A percentile compares a stretch with the other conserved stretches of the same genome.
These are phyloP conservation scores for Drosophila elegans DNA, from an alignment of 1,140 invertebrate genomes.

Conservation along the genomic window DNA sequence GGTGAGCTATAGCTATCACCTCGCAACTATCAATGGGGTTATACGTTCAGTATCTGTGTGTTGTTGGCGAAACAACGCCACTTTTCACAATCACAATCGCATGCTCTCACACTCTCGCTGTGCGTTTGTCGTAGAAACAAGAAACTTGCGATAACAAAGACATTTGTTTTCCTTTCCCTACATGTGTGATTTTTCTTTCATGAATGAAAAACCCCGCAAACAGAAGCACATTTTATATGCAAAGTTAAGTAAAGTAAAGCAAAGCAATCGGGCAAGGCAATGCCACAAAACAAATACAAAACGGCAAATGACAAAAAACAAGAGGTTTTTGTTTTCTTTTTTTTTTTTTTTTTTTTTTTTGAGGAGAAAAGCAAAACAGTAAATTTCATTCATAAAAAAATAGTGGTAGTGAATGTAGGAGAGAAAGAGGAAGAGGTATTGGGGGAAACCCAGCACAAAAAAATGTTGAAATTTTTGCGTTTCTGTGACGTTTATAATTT, in stretches of 20 bases:
- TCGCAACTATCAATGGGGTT: constrained; percentile 67
- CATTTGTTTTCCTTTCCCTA: constrained; percentile 28
- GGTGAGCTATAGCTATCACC: constrained; percentile 39
- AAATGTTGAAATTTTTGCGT: constrained; percentile 40
- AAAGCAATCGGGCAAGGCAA: constrained; percentile 1
- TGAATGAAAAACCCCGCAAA: constrained; percentile 58
- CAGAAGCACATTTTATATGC: constrained; percentile 36
- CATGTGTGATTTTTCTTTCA: constrained; percentile 48
- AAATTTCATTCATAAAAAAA: constrained; percentile 74
- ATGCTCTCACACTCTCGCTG: constrained; percentile 31
- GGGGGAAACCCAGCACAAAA: constrained; percentile 27
- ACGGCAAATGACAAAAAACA: constrained; percentile 44
- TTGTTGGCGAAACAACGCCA: constrained; percentile 60
- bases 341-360: constrained; percentile 39
- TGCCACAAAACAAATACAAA: constrained; percentile 18
- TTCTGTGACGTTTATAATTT: constrained; percentile 69
- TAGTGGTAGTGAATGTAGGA: constrained; percentile 25
- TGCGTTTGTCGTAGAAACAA: constrained; percentile 45
- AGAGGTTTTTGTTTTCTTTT: constrained; percentile 45
- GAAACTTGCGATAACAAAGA: constrained; percentile 62
- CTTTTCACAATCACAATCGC: constrained; percentile 48
- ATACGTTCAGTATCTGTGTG: constrained; percentile 40
- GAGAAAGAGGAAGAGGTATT: constrained; percentile 10
- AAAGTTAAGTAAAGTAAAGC: constrained; percentile 22
- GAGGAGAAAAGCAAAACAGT: constrained; percentile 52